Evolutionary conservation across 1,140 invertebrate genomes (phyloP).

Genomic region (Trachelipus rathkii): DNA sequence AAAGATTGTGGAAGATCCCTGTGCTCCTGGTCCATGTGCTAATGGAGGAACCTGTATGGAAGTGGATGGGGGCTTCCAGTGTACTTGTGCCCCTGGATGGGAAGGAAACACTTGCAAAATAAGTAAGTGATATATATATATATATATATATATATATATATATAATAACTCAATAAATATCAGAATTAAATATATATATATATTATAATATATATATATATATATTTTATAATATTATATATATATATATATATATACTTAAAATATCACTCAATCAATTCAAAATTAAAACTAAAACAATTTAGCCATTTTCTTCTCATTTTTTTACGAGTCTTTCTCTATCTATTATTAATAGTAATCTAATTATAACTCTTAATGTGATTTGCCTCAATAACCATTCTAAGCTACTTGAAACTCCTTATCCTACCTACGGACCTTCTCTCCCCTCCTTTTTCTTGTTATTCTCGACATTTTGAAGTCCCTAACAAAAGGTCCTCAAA

Average conservation of each 20-base stretch:
- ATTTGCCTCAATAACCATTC: background rate
- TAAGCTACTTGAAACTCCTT: too few species aligned
- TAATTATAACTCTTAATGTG: background rate
- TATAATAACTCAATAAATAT: background rate
- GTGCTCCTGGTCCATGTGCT: slow-evolving; percentile 68
- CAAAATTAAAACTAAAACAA: background rate
- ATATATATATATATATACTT: slow-evolving; percentile 4
- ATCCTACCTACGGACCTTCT: too few species aligned
- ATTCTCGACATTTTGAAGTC: too few species aligned
- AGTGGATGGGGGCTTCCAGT: slow-evolving; percentile 66
- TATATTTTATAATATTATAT: background rate
- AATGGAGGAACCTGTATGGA: slow-evolving; percentile 81
- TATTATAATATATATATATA: slow-evolving; percentile 15
- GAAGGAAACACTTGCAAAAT: slow-evolving; percentile 72
- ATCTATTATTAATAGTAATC: background rate
- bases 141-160: slow-evolving; percentile 10
- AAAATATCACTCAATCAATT: background rate
- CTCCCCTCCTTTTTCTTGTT: too few species aligned
- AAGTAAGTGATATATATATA: slow-evolving; percentile 49
- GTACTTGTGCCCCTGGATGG: slow-evolving; percentile 75
- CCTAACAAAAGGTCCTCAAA: too few species aligned
- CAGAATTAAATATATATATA: background rate
- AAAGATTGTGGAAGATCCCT: slow-evolving; percentile 58
- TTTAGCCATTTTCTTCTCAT: background rate
- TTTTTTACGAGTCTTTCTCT: background rate